Evolutionary conservation across 2,113 vertebrate species (phyloP), one percentile per base, ranked within the genome.

Genomic region (Lampris megalopsis): DNA sequence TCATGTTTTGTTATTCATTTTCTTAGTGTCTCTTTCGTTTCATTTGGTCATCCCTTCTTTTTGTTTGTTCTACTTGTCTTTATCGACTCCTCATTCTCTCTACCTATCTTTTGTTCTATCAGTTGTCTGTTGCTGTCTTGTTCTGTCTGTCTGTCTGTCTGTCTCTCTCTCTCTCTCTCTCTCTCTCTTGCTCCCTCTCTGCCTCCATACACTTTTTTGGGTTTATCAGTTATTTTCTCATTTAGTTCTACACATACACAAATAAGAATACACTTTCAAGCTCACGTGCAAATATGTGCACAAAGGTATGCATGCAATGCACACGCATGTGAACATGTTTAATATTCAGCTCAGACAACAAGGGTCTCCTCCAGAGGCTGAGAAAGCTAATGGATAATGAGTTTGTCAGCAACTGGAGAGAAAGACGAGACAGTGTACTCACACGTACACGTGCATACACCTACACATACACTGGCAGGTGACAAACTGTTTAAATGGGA

Each of bases 101-200:
- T 41, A 50, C 8, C 43, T 68, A 38, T 13, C 35, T 59, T 3
- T 60, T 24, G 11, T 68, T 43, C 2, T 9, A 38, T 48, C 50
- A 63, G 3, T 68, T 63, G 11, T 45, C 13, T 43, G 38, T 48
- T 24, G 9, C 3, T 67, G 24, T 77, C 54, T 80, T 42, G 62
- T 59, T 71, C 36, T 75, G 36, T 63, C 63, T 79, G 59, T 76
- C 60, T 68, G 50, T 64, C n/a, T 67, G n/a, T 54, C 52, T 54
- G n/a, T 54, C 52, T 54, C 9, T 54, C 52, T 58, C 35, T 61
- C 36, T 66, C 35, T 72, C 45, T 42, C 1, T 36, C 38, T 41
- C 8, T 63, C 70, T n/a, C 3, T 71, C 58, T 24, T 41, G 35
- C 63, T 49, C 9, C n/a, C 52, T 80, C 75, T 72, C 47, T 66